Conservation (phyloP, 1,140 invertebrate genomes). For the Geopemphigus sp. region DNA sequence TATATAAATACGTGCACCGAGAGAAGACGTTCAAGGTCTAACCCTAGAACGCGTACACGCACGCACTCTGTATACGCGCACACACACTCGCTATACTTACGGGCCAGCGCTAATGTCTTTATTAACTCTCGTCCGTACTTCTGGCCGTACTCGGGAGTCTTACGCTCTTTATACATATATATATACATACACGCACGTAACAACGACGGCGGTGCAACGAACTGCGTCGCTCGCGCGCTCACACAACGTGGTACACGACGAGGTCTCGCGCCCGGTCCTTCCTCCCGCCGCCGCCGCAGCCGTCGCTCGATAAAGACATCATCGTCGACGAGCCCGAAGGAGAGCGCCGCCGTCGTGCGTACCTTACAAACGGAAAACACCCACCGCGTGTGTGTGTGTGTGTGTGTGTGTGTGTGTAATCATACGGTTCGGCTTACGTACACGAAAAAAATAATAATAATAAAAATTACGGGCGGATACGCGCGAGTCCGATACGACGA, state of each 20-base stretch:
- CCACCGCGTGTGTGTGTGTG: conserved; percentile 40
- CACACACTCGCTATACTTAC: not conserved
- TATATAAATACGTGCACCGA: not conserved
- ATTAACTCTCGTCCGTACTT: conserved; percentile 38
- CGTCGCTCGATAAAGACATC: not conserved
- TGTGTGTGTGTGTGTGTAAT: too few relatives aligned
- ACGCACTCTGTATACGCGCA: not conserved
- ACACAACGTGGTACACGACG: too few relatives aligned
- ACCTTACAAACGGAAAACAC: conserved; percentile 15
- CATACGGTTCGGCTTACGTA: not conserved
- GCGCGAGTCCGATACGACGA: not conserved
- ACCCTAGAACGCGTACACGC: not conserved
- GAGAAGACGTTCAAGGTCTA: conserved; percentile 25
- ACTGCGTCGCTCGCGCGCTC: not conserved
- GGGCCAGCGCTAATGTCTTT: conserved; percentile 45
- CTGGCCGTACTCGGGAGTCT: not conserved
- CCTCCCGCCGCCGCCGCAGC: not conserved
- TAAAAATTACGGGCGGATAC: conserved; percentile 37
- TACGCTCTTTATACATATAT: not conserved
- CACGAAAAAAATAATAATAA: too few relatives aligned
- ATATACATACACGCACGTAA: too few relatives aligned
- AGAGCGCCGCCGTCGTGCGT: not conserved
- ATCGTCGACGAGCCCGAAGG: not conserved
- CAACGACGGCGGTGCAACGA: conserved; percentile 32
- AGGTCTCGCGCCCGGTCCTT: not conserved